Evolutionary conservation across 1,140 invertebrate species (phyloP), one percentile per base, ranked within the genome.

Genomic region (Drosophila miranda): DNA sequence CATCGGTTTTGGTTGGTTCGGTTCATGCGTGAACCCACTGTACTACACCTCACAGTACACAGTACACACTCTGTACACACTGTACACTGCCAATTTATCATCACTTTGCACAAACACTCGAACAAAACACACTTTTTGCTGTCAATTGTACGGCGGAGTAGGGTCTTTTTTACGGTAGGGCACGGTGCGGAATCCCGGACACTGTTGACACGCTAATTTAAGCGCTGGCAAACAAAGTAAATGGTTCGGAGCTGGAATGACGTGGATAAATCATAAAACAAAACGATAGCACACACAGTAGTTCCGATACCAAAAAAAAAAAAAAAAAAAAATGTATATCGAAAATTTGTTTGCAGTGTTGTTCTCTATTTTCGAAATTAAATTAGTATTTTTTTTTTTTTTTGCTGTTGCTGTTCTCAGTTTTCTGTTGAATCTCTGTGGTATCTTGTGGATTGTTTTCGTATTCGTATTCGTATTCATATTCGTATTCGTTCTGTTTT

Each of bases 141-240:
- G 59, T 43, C 56, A 61, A 54, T 50, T 72, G 21, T 59, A 51
- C 30, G 30, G 4, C 23, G 23, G 23, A 26, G 5, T 48, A 11
- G 34, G 11, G 44, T 23, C 60, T 84, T 53, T 67, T 64, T 51
- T 42, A 13, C 63, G 38, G 56, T 49, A 9, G 14, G 14, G 30
- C 9, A 3, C 0, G 30, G 30, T 0, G 0, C 30, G 30, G 30
- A 19, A 38, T 52, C 51, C 51, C 34, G 43, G 54, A 8, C 51
- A 42, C 69, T 78, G 69, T 66, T 83, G 75, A 78, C 69, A 78
- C 70, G 75, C 63, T 82, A 78, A 78, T 83, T 83, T 82, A 75
- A 82, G 45, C 60, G 50, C 60, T 43, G 59, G 78, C 38, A 64
- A 80, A 76, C 71, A 79, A 75, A 62, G 76, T 63, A 79, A 78